A percentile compares a stretch with the other conserved stretches of the same genome.
phyloP scores from a whole-genome alignment of 2,797 vertebrate species.

The Syncerus caffer region DNA sequence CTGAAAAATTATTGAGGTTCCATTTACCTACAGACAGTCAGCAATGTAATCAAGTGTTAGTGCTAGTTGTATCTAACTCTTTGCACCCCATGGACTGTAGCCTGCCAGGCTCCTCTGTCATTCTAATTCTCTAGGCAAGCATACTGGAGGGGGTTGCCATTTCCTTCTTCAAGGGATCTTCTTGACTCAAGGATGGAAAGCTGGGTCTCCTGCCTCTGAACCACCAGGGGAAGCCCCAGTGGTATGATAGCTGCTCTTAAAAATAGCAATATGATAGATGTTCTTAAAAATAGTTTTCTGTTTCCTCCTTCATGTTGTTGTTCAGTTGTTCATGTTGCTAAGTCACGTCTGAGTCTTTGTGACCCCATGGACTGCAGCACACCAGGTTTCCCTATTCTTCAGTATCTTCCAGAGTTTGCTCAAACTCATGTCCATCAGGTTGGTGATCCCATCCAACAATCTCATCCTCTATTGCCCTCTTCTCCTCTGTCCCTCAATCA shows the following conservation, averaged over 20 bases:
- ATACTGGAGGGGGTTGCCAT: neutral
- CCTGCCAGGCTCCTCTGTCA: neutral
- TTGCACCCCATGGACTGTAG: neutral
- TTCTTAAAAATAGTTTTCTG: neutral
- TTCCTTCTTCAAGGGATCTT: neutral
- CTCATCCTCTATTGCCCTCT: neutral
- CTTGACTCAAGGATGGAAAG: neutral
- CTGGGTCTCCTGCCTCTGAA: neutral
- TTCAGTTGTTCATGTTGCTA: neutral
- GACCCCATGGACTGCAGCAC: neutral
- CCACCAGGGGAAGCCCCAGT: neutral
- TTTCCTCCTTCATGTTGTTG: neutral
- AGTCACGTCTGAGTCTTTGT: neutral
- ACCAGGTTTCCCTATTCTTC: neutral
- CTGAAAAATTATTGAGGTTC: neutral
- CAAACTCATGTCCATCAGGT: neutral
- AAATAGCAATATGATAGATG: neutral
- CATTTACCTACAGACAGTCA: neutral
- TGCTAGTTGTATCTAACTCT: neutral
- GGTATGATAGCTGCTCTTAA: neutral
- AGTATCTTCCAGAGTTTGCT: neutral
- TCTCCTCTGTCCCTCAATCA: neutral
- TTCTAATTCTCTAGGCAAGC: neutral
- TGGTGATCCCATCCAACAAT: neutral
- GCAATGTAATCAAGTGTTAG: neutral